Evolutionary conservation across 2,797 vertebrate species (phyloP).

Genomic region (Fistularia tabacaria): DNA sequence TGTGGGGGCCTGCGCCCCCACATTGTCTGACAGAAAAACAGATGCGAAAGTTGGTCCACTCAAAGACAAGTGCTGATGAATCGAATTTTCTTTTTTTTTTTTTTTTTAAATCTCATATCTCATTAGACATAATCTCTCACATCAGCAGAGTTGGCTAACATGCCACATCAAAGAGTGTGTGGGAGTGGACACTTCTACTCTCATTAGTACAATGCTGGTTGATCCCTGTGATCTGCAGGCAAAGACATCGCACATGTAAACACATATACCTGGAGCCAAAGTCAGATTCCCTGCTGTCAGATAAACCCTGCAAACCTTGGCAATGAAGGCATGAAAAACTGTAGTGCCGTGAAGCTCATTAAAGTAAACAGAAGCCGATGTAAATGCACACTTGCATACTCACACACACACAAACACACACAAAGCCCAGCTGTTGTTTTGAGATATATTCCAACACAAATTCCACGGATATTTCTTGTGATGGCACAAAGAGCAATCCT

Average conservation of each 20-base stretch:
- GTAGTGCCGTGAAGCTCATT: slow-evolving; percentile 38
- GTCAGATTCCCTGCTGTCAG: slow-evolving; percentile 27
- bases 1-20: too few relatives aligned
- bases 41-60: slow-evolving; percentile 31
- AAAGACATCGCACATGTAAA: background rate
- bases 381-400: slow-evolving; percentile 28
- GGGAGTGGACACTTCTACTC: slow-evolving; percentile 43
- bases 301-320: slow-evolving; percentile 31
- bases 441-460: slow-evolving; percentile 1
- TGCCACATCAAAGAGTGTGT: slow-evolving; percentile 50
- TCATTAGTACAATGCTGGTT: slow-evolving; percentile 51
- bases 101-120: slow-evolving; percentile 31
- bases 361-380: slow-evolving; percentile 39
- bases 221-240: slow-evolving; percentile 10
- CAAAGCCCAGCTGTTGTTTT: slow-evolving; percentile 8
- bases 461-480: slow-evolving; percentile 28
- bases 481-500: slow-evolving; percentile 38
- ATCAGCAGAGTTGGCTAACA: slow-evolving; percentile 49
- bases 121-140: slow-evolving; percentile 41
- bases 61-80: slow-evolving; percentile 51
- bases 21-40: background rate
- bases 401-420: too few relatives aligned
- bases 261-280: slow-evolving; percentile 22
- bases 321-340: slow-evolving; percentile 21
- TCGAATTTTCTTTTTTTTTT: slow-evolving; percentile 35